phyloP scores from a whole-genome alignment of 2,888 invertebrate genomes.

The Tholera decimalis region DNA sequence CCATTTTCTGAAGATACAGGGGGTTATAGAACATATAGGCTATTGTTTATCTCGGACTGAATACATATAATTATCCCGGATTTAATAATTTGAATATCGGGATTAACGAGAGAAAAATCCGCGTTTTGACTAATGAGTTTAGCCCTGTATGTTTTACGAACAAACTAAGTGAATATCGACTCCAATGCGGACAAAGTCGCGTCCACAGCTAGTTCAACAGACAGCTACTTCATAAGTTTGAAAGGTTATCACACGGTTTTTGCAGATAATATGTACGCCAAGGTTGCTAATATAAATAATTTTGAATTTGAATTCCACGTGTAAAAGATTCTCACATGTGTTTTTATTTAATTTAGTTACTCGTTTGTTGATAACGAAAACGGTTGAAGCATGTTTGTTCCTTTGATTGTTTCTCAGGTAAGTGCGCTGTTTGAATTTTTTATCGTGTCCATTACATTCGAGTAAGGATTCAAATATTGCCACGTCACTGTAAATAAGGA shows the following conservation, averaged over 20 bases:
- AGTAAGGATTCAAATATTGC: conserved; percentile 1
- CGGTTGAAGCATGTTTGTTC: conserved; percentile 1
- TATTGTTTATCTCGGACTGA: too few species aligned
- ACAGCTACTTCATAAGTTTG: conserved; percentile 3
- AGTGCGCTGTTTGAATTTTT: background rate
- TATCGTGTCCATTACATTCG: background rate
- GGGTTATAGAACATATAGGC: too few species aligned
- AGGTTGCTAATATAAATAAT: conserved; percentile 5
- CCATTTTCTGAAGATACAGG: too few species aligned
- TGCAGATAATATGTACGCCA: conserved; percentile 29
- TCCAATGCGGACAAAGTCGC: too few species aligned
- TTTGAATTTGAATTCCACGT: conserved; percentile 9
- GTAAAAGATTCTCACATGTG: background rate
- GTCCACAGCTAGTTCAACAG: too few species aligned
- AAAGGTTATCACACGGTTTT: conserved; percentile 31
- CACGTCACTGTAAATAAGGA: conserved; percentile 12
- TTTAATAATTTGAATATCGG: too few species aligned
- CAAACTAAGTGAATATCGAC: too few species aligned
- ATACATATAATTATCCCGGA: too few species aligned
- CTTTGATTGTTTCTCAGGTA: conserved; percentile 14
- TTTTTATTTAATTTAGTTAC: background rate
- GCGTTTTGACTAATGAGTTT: too few species aligned
- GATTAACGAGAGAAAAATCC: too few species aligned
- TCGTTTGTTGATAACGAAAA: background rate
- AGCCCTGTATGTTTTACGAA: too few species aligned